phyloP scores from a whole-genome alignment of 2,888 invertebrate species.

The Stomorhina lunata region DNA sequence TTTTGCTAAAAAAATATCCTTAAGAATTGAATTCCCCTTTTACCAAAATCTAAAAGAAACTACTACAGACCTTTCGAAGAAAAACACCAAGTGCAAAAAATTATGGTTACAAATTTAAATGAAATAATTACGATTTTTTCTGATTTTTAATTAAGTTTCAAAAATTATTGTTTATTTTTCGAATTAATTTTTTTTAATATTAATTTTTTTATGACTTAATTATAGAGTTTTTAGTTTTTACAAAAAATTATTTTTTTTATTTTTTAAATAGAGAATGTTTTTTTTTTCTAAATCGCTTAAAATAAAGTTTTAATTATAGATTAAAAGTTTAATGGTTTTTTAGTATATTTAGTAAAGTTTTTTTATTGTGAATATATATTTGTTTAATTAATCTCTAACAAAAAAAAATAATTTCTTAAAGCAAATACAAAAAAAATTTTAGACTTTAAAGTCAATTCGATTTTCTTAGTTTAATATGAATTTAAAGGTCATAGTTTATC shows the following conservation, averaged over 20 bases:
- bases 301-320: not conserved
- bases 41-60: conserved; percentile 18
- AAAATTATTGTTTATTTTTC: conserved; percentile 50
- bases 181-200: conserved; percentile 15
- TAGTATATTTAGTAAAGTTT: not conserved
- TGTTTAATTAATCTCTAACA: not conserved
- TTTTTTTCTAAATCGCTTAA: conserved; percentile 41
- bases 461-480: no score
- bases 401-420: no score
- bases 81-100: conserved; percentile 19
- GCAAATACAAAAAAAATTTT: no score
- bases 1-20: not conserved
- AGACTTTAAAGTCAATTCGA: no score
- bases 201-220: conserved; percentile 8
- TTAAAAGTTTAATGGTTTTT: not conserved
- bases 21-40: conserved; percentile 4
- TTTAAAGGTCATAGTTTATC: no score
- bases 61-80: not conserved
- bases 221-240: conserved; percentile 20
- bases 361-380: not conserved
- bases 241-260: conserved; percentile 26
- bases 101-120: not conserved
- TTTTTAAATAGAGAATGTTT: conserved; percentile 14
- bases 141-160: conserved; percentile 33
- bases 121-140: not conserved